phyloP scores from a whole-genome alignment of 1,140 invertebrate species.

The Planococcus citri region DNA sequence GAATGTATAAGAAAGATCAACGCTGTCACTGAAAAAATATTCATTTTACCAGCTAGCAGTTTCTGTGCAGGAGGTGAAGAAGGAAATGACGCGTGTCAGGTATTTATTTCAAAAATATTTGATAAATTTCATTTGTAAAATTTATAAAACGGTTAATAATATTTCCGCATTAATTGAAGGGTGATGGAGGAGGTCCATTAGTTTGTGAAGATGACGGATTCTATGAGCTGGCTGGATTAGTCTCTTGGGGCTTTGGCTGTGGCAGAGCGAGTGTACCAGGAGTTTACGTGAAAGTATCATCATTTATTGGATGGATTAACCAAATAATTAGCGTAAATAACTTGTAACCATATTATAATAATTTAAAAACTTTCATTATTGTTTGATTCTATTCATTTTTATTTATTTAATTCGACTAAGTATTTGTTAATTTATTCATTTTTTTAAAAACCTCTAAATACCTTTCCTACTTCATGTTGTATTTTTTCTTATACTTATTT shows the following conservation, averaged over 20 bases:
- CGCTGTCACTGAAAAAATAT: slow-evolving; percentile 85
- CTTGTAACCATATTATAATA: slow-evolving; percentile 40
- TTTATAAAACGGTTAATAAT: neutral
- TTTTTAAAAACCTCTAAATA: no score
- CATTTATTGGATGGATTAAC: slow-evolving; percentile 93
- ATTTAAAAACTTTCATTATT: neutral
- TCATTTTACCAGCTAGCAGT: slow-evolving; percentile 78
- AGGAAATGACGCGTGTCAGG: slow-evolving; percentile 86
- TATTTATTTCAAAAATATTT: slow-evolving; percentile 32
- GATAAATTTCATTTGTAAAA: neutral
- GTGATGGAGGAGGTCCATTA: slow-evolving; percentile 80
- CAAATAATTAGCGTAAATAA: slow-evolving; percentile 93
- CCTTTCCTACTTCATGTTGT: no score
- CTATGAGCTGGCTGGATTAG: slow-evolving; percentile 78
- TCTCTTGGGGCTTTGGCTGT: slow-evolving; percentile 87
- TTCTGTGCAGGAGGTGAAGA: slow-evolving; percentile 87
- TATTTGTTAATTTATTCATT: no score
- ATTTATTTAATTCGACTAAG: no score
- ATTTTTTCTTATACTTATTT: no score
- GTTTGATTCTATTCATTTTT: no score
- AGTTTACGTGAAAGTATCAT: slow-evolving; percentile 86
- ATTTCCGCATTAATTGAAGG: slow-evolving; percentile 39
- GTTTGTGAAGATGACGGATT: slow-evolving; percentile 87
- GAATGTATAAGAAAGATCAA: slow-evolving; percentile 86
- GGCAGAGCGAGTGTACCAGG: slow-evolving; percentile 77